Evolutionary conservation across 1,140 invertebrate species (phyloP), one percentile per base, ranked within the genome.

Genomic region (Drosophila takahashii): DNA sequence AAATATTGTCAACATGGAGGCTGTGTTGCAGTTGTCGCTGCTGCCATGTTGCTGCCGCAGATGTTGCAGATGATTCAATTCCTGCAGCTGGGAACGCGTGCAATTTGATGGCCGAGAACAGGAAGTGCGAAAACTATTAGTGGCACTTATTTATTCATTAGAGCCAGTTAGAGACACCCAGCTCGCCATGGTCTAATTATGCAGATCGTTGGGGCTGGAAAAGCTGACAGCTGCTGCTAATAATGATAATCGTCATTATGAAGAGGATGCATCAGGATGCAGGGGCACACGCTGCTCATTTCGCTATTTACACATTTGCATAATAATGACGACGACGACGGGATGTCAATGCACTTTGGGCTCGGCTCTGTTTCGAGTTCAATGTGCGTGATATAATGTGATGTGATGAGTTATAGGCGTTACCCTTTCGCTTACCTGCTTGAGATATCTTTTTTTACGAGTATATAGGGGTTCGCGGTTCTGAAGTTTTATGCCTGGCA

Each of bases 71-170:
- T 56, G 66, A 57, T 72, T 76, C 66, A 54, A 61, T 57, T 75
- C 41, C 59, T 47, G 41, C 50, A 56, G 50, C 64, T 39, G 61
- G 47, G 62, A 27, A 41, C 48, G 64, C 58, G 54, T 67, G 80
- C 75, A 71, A 50, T 53, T 75, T 84, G 81, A 83, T 83, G 76
- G 77, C 81, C 65, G 66, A 59, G 74, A 71, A 81, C 84, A 87
- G 84, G 84, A 87, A 87, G 84, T 87, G 84, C 84, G 84, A 87
- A 87, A 87, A 87, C 84, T 87, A 87, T 87, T 87, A 87, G 84
- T 84, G 84, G 84, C 84, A 89, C 84, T 89, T 89, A 87, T 87
- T 89, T 87, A 87, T 87, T 87, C 84, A 87, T 87, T 87, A 89
- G 84, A 89, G 85, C 77, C 84, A 89, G 84, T 84, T 89, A 86